These are phyloP conservation scores for Scortum barcoo DNA, from an alignment of 2,113 vertebrate genomes.

Conservation along the genomic window DNA sequence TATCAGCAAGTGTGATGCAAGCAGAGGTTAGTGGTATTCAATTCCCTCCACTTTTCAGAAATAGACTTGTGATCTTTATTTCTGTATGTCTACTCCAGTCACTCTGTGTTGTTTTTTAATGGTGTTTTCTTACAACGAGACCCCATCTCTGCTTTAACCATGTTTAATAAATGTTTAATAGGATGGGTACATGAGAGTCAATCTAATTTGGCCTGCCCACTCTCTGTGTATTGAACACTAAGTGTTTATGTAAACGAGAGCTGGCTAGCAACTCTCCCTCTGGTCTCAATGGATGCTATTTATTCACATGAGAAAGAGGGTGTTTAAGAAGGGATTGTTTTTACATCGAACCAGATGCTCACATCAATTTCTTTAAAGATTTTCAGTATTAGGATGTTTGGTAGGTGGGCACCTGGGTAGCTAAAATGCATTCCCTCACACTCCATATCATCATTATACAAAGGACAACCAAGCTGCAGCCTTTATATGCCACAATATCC, in stretches of 20 bases:
- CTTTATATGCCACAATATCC: conserved; percentile 41
- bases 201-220: conserved; percentile 58
- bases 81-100: conserved; percentile 20
- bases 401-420: neutral
- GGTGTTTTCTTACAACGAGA: conserved; percentile 38
- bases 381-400: neutral
- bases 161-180: conserved; percentile 79
- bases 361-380: neutral
- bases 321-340: conserved; percentile 41
- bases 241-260: conserved; percentile 76
- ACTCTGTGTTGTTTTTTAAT: conserved; percentile 40
- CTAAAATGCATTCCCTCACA: conserved; percentile 1
- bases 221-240: conserved; percentile 61
- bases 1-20: conserved; percentile 57
- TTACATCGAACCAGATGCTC: neutral
- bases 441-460: conserved; percentile 14
- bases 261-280: conserved; percentile 42
- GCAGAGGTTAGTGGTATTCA: conserved; percentile 40
- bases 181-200: conserved; percentile 63
- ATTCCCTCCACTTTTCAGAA: conserved; percentile 46
- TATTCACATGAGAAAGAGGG: conserved; percentile 33
- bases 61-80: conserved; percentile 29
- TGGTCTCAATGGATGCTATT: conserved; percentile 48
- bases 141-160: conserved; percentile 57
- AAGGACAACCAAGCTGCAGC: conserved; percentile 11